These are phyloP conservation scores for Chloropsis hardwickii DNA, from an alignment of 2,113 vertebrate genomes.

Conservation along the genomic window DNA sequence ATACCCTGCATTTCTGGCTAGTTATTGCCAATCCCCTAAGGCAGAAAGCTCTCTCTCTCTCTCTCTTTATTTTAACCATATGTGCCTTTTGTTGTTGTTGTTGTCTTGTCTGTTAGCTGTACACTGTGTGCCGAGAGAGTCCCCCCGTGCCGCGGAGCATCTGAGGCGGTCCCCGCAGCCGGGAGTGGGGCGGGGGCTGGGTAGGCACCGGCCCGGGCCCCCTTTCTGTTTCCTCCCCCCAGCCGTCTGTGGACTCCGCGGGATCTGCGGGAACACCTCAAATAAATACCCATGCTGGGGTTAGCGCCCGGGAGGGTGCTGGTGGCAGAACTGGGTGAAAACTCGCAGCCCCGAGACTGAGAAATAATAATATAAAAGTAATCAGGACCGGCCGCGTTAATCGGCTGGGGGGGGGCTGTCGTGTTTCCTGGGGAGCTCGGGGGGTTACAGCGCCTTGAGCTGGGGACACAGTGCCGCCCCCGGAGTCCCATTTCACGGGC, in stretches of 20 bases:
- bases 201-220: background rate
- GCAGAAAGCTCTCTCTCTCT: background rate
- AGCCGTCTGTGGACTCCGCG: background rate
- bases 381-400: background rate
- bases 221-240: background rate
- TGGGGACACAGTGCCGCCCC: background rate
- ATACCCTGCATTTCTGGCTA: conserved; percentile 29
- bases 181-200: background rate
- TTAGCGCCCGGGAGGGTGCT: no score
- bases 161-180: background rate
- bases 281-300: background rate
- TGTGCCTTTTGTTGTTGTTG: conserved; percentile 60
- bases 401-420: background rate
- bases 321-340: background rate
- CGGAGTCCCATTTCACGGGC: background rate
- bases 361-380: background rate
- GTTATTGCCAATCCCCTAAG: conserved; percentile 57
- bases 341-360: background rate
- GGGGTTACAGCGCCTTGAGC: background rate
- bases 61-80: conserved; percentile 60
- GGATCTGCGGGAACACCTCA: background rate
- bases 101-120: conserved; percentile 59
- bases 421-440: background rate
- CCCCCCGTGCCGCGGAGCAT: background rate
- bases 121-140: background rate